These are phyloP conservation scores for Struthidea cinerea DNA, from an alignment of 2,113 vertebrate genomes.

Conservation along the genomic window DNA sequence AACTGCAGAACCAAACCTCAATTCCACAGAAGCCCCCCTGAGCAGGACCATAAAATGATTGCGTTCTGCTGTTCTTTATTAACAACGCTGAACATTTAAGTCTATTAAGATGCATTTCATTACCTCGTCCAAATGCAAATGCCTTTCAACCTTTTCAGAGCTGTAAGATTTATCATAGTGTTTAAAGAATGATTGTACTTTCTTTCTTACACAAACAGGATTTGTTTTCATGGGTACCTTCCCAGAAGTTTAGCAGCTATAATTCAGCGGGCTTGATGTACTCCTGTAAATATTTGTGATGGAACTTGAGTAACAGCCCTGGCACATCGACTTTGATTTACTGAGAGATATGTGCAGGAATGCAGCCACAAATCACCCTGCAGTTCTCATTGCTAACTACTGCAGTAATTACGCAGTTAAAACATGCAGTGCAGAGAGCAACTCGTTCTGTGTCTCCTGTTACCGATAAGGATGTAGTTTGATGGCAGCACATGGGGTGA, in stretches of 20 bases:
- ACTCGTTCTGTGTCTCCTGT: not conserved
- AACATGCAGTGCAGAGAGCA: not conserved
- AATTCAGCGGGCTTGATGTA: slow-evolving; percentile 53
- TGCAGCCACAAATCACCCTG: not conserved
- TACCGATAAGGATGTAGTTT: not conserved
- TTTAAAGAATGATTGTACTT: slow-evolving; percentile 62
- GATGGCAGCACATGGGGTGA: not conserved
- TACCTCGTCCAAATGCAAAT: slow-evolving; percentile 57
- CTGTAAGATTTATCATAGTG: slow-evolving; percentile 53
- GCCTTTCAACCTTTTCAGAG: slow-evolving; percentile 61
- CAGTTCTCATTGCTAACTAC: not conserved
- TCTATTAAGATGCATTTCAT: slow-evolving; percentile 65
- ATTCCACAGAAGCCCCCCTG: not conserved
- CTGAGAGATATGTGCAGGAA: not conserved
- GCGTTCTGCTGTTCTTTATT: slow-evolving; percentile 22
- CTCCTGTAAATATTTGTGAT: slow-evolving; percentile 61
- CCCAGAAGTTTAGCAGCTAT: slow-evolving; percentile 26
- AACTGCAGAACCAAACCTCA: slow-evolving; percentile 7
- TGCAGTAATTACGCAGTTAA: not conserved
- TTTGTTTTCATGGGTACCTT: slow-evolving; percentile 41
- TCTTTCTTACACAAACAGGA: slow-evolving; percentile 28
- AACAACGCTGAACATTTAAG: slow-evolving; percentile 25
- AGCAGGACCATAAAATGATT: slow-evolving; percentile 24
- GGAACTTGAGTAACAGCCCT: slow-evolving; percentile 49
- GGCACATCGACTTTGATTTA: slow-evolving; percentile 9